Evolutionary conservation across 2,113 vertebrate species (phyloP), one percentile per base, ranked within the genome.

Genomic region (Turnix velox): DNA sequence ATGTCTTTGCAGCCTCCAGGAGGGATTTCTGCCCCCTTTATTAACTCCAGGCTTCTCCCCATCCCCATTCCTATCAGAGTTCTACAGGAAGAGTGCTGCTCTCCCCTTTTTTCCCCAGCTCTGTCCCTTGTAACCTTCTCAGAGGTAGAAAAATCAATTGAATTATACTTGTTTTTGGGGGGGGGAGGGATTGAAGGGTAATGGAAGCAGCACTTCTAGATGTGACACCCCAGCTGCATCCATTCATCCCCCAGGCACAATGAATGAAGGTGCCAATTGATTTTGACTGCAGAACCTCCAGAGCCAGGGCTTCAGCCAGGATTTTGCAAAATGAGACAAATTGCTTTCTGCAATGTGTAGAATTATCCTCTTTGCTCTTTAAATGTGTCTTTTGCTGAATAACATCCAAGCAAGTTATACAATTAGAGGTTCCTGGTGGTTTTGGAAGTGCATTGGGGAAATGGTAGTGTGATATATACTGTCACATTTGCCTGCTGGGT

Each of bases 241-340:
- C 91, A 77, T 96, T 97, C 95, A 95, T 95, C 55, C 88, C 85
- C 0, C 3, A 86, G 84, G 85, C 86, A 94, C 78, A 18, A 97
- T 95, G 96, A 96, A 97, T 96, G 66, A 91, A 94, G 86, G 61
- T 74, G 87, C 0, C 62, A 97, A 98, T 97, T 97, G 86, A 87
- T 92, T 97, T 87, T 97, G 95, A 97, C 96, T 96, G 68, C 2
- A 5, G 57, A 94, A 94, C 90, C 74, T 94, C 71, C 1, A 89
- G 74, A 93, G 93, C 63, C 74, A 69, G n/a, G 40, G 69, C 92
- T 96, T 74, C 68, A 15, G 61, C 90, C 51, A 84, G 87, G 93
- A 49, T 93, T 75, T 88, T 83, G 73, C 65, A 93, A 97, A 97
- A 94, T 82, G 96, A 97, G 95, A 97, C 93, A 97, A 97, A 98